Evolutionary conservation across 2,888 invertebrate genomes (phyloP).

Genomic region (Pachydiplax longipennis): DNA sequence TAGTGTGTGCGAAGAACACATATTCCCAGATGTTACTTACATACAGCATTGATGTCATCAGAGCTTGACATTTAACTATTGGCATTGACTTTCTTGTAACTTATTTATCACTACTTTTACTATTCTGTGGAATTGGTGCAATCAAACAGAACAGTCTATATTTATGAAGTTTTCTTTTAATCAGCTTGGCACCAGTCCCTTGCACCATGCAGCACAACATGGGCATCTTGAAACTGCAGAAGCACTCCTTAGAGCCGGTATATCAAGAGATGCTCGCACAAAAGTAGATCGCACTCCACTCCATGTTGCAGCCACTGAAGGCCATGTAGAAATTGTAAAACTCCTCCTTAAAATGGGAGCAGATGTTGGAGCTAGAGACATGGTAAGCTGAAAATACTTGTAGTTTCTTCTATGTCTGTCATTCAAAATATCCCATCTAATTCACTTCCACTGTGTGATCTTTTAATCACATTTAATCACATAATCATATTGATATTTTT

Average conservation of each 20-base stretch:
- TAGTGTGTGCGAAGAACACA: too few species aligned
- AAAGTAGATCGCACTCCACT: slow-evolving; percentile 93
- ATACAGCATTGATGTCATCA: too few species aligned
- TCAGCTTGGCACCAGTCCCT: slow-evolving; percentile 86
- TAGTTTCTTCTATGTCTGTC: background rate
- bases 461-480: too few species aligned
- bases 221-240: slow-evolving; percentile 82
- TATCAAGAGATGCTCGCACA: slow-evolving; percentile 86
- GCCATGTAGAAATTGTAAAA: slow-evolving; percentile 77
- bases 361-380: slow-evolving; percentile 77
- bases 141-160: too few species aligned
- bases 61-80: too few species aligned
- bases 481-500: too few species aligned
- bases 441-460: too few species aligned
- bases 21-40: too few species aligned
- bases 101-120: background rate
- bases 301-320: slow-evolving; percentile 87
- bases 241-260: slow-evolving; percentile 83
- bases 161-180: slow-evolving; percentile 49
- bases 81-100: too few species aligned
- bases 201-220: slow-evolving; percentile 85
- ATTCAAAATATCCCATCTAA: background rate
- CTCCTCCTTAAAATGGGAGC: slow-evolving; percentile 73
- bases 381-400: slow-evolving; percentile 64
- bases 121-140: background rate